phyloP scores from a whole-genome alignment of 1,140 invertebrate species.

The Drosophila saltans region DNA sequence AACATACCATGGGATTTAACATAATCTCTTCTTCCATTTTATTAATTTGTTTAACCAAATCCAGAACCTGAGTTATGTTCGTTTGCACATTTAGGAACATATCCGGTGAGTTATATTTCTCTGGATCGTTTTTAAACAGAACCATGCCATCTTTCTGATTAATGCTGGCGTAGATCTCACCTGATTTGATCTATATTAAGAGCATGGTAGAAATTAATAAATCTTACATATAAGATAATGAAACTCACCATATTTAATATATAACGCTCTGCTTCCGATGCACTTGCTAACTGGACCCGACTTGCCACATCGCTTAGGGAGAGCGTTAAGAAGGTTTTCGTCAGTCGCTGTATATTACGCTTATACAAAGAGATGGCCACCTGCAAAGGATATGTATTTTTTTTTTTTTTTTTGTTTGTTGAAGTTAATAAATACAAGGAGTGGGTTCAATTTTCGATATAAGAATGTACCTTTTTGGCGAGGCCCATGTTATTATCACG shows the following conservation, averaged over 20 bases:
- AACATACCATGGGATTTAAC: conserved; percentile 90
- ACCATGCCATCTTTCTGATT: conserved; percentile 99
- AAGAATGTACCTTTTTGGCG: conserved; percentile 87
- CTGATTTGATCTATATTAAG: conserved; percentile 93
- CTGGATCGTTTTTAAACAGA: conserved; percentile 96
- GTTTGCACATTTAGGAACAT: conserved; percentile 94
- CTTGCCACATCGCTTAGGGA: conserved; percentile 97
- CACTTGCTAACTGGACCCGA: conserved; percentile 92
- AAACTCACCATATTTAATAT: conserved; percentile 95
- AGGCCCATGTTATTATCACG: conserved; percentile 93
- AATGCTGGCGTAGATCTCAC: conserved; percentile 98
- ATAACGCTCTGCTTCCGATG: conserved; percentile 95
- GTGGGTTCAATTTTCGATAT: neutral
- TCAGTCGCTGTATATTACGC: conserved; percentile 98
- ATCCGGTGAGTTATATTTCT: conserved; percentile 95
- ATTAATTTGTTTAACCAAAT: conserved; percentile 93
- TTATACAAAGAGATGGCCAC: conserved; percentile 95
- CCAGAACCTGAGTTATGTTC: conserved; percentile 93
- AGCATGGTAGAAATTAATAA: neutral
- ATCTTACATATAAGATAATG: no score
- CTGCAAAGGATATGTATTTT: conserved; percentile 83
- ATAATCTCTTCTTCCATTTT: conserved; percentile 97
- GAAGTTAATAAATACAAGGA: conserved; percentile 13
- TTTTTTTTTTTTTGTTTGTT: neutral
- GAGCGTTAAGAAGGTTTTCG: conserved; percentile 98